Evolutionary conservation across 2,113 vertebrate genomes (phyloP).

Genomic region (Gopherus flavomarginatus): DNA sequence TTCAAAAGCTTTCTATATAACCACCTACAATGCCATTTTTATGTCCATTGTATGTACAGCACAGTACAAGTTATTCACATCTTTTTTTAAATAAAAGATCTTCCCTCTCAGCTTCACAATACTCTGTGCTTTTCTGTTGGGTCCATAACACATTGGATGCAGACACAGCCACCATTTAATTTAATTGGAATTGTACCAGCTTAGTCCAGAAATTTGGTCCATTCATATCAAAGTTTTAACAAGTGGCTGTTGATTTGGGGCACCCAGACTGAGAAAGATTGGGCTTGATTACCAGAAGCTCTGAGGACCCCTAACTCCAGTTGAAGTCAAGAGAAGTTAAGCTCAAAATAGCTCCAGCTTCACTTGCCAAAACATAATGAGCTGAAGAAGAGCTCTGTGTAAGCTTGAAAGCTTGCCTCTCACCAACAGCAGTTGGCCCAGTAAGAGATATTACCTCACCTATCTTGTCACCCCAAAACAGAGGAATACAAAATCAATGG

Average conservation of each 20-base stretch:
- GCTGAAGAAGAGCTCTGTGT: too few species aligned
- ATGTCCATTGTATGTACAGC: neutral
- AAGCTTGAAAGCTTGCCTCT: too few species aligned
- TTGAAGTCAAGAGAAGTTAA: neutral
- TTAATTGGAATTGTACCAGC: accelerated
- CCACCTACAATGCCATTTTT: neutral
- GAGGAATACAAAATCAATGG: neutral
- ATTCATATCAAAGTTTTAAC: neutral
- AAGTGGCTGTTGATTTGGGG: neutral
- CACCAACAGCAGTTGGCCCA: too few species aligned
- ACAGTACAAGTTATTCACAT: neutral
- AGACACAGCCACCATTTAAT: neutral
- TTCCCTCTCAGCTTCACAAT: neutral
- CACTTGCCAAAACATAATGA: too few species aligned
- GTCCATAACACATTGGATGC: neutral
- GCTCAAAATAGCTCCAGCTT: neutral
- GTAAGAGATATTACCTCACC: neutral
- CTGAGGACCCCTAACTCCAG: neutral
- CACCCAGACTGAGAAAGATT: neutral
- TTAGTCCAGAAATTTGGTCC: neutral
- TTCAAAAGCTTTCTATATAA: neutral
- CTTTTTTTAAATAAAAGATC: neutral
- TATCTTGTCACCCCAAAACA: neutral
- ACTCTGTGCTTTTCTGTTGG: neutral
- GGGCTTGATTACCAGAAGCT: neutral